Evolutionary conservation across 2,797 vertebrate genomes (phyloP), one percentile per base, ranked within the genome.

Genomic region (Sorex maritimensis): DNA sequence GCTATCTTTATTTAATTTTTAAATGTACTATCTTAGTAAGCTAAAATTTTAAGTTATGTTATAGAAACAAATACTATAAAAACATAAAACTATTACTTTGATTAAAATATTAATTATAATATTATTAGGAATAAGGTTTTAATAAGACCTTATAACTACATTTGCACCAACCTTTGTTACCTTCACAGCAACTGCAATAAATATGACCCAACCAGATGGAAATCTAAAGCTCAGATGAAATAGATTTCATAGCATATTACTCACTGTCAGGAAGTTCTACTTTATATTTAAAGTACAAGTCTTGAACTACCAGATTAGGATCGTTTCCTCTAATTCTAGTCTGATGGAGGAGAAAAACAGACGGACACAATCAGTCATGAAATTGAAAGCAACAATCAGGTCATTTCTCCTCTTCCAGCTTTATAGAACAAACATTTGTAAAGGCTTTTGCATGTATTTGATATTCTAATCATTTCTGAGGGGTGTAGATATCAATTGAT

Each of bases 351-450:
- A 92, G 80, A 94, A 96, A 94, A 91, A 92, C 95, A 97, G 94
- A 96, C 92, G 93, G 94, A 89, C 79, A 68, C 41, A 63, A 90
- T 94, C 30, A 55, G 1, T 93, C 94, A 79, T 72, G 55, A 41
- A 92, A 69, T 30, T 86, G 80, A 91, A 94, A 95, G 93, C 69
- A 94, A 90, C 93, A 93, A 92, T 94, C 87, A 95, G 86, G 84
- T 94, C 92, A 81, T 86, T 89, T 95, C 86, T 94, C 74, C 90
- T 95, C 83, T 74, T 91, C 19, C 28, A 79, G 38, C n/a, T 67
- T 91, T 81, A 93, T 79, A 80, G 75, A 19, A 65, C 14, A 61
- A 69, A 77, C 55, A 19, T n/a, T 24, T 41, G 68, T 72, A 24
- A 21, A 14, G 58, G 85, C 24, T 82, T 90, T 90, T 79, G 46